Base-by-base conservation (phyloP, 2,888 invertebrate genomes). In the Standfussiana lucernea region DNA sequence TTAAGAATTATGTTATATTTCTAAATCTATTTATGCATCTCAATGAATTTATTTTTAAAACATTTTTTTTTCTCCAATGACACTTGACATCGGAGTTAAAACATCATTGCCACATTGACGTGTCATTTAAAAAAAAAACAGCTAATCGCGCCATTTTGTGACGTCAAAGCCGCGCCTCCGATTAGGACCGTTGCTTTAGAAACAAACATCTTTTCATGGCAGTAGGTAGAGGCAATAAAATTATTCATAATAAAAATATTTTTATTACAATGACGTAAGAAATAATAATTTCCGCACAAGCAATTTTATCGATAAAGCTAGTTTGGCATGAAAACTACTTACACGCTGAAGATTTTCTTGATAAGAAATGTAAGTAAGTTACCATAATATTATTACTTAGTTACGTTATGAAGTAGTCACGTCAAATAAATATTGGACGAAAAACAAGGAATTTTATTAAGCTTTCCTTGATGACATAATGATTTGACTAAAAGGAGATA, bases 101-200 rank as follows among this genome's bases (percentile, higher is more conserved):
- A 50, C 32, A 71, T 50, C 11, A 67, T 40, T 13, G 65, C 24
- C 42, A 72, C 40, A 47, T 37, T 28, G 56, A 56, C 53, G 73
- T 42, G 68, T 50, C 32, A 21, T 7, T 71, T 35, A 24, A 75
- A 85, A 83, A 83, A 73, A 72, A 84, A 82, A 50, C 83, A 79
- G 74, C 21, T 73, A 77, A 84, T 75, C 75, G 86, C 72, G 81
- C 75, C 66, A 72, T 72, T 5, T 75, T 82, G 84, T 93, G 93
- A 93, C 93, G 93, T 91, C 67, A 82, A 85, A 64, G 89, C 91
- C 93, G 92, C 93, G 91, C 93, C 94, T 91, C 89, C 91, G 75
- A 77, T 86, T 86, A 88, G 80, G 74, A 65, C 78, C 77, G 77
- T 82, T 82, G 61, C 79, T 66, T 71, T 76, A 67, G 69, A 82